Evolutionary conservation across 2,113 vertebrate species (phyloP), one percentile per base, ranked within the genome.

Genomic region (Geococcyx californianus): DNA sequence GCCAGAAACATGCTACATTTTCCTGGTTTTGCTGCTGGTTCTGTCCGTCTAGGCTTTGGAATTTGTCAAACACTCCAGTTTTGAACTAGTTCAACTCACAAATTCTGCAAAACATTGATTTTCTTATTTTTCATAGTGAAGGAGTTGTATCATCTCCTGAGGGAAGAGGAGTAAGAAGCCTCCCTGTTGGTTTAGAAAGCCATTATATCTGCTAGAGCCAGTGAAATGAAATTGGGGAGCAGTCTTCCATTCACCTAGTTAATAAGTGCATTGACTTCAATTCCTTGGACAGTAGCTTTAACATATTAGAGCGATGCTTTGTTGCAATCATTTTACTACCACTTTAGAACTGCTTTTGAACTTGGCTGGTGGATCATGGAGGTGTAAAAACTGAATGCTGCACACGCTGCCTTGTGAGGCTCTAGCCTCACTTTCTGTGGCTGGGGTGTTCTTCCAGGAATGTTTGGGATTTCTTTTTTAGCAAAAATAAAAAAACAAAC

Each of bases 241-340:
- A 45, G 19, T 13, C n/a, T 93, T 92, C 79, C 63, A 70, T 93
- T 95, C 90, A 54, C 51, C 9, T 88, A 55, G 51, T 77, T 88
- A 93, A 90, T 83, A 52, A 58, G 31, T 84, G 17, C 63, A 59
- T 49, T 76, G 51, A 62, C 82, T 89, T 77, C 10, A 33, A 9
- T 76, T 86, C 51, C 26, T 77, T 49, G 18, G 56, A 91, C 28
- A 92, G 13, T 25, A 36, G 11, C 11, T 76, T 94, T 91, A 91
- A 79, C 52, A 62, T 15, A 62, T 62, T 0, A 1, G 58, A 73
- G 20, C 49, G 34, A 16, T 42, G n/a, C 23, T 80, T 80, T 38
- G 28, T 24, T 83, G 58, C 29, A 64, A 33, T 42, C 3, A 38
- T 66, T 95, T 92, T 62, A 88, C 85, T 92, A 92, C 58, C 59